Base-by-base conservation (phyloP, 2,888 invertebrate genomes). In the Conistra vaccinii region DNA sequence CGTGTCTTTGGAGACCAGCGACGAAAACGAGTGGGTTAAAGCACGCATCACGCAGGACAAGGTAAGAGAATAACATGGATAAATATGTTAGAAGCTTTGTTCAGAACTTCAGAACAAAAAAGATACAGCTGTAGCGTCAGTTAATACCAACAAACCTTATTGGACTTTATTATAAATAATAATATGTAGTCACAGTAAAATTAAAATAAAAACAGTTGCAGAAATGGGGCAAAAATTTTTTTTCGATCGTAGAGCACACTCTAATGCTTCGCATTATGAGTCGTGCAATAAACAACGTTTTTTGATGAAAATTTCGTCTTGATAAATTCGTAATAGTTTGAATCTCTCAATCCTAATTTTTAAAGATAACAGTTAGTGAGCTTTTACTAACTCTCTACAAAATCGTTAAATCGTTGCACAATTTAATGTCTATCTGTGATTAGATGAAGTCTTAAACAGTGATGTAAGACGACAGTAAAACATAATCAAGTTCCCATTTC, bases 21-120 rank as follows among this genome's bases (percentile, higher is more conserved):
- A 97, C 73, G 98, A 99, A 94, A 98, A 98, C 91, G 98, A 98
- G 93, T 98, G 98, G 97, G 97, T 98, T 90, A 98, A 98, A 93
- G 97, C 97, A 78, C 97, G 97, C 85, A 97, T 99, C 85, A 97
- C 98, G 3, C 97, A 98, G 87, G 98, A 98, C 90, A 98, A 98
- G 97, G 98, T 98, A 96, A 96, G 95, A 26, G 29, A 39, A 62
- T 53, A 17, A 17, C 7, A n/a, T 10, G 0, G 5, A 39, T 35
- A 26, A 12, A 7, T 3, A 58, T 20, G 1, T 35, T n/a, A 4
- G 10, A 72, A 45, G 14, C 42, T 35, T 29, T 20, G 17, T 53
- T 26, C 7, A 23, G 17, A 9, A 23, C 14, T 26, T 69, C 3
- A 55, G 17, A 45, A 42, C n/a, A 14, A 53, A 29, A 51, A n/a